Evolutionary conservation across 2,113 vertebrate genomes (phyloP).

Genomic region (Cinclus cinclus): DNA sequence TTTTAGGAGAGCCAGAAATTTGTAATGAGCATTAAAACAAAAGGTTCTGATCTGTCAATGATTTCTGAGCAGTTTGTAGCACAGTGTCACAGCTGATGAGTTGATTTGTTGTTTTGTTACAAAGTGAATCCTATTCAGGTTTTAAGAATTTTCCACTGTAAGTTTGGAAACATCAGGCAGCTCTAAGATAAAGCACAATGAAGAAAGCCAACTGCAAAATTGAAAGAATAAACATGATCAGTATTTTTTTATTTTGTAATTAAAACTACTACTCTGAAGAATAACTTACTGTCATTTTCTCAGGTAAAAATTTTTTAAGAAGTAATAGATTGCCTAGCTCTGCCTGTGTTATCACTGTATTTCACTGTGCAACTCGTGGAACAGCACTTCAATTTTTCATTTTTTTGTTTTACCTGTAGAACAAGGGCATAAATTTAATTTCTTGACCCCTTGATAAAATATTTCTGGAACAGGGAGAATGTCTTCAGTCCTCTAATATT

Average conservation of each 20-base stretch:
- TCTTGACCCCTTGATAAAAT: background rate
- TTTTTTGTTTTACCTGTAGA: background rate
- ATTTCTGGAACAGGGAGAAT: background rate
- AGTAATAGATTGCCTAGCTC: background rate
- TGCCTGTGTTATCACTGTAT: background rate
- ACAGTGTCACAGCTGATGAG: background rate
- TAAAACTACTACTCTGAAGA: background rate
- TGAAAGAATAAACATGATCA: background rate
- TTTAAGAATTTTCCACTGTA: background rate
- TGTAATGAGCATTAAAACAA: background rate
- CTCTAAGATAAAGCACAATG: background rate
- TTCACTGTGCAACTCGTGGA: background rate
- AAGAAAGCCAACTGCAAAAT: fast-evolving
- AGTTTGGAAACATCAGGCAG: background rate
- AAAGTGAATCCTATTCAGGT: background rate
- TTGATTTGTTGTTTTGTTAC: background rate
- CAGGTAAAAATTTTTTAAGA: fast-evolving
- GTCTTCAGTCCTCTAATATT: background rate
- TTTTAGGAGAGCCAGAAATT: background rate
- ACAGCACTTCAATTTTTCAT: background rate
- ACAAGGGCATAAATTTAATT: background rate
- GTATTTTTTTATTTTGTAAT: background rate
- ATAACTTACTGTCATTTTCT: background rate
- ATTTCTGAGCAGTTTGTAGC: background rate
- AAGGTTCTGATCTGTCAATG: background rate